Conservation (phyloP, 2,888 invertebrate genomes). For the Encarsia formosa region DNA sequence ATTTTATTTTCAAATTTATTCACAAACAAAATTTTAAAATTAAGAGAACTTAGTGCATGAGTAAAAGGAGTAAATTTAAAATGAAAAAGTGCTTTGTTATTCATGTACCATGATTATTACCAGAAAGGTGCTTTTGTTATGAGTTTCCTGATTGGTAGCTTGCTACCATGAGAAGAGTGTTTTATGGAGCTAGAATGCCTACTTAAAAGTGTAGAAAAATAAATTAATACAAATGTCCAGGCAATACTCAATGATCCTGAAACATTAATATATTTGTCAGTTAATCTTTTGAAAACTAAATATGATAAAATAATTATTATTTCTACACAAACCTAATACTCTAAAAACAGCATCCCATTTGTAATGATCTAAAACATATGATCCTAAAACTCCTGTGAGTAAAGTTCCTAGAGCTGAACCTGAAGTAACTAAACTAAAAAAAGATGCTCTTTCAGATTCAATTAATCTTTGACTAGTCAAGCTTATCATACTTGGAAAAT, state of each 20-base stretch:
- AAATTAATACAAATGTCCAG: constrained; percentile 59
- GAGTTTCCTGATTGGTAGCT: constrained; percentile 59
- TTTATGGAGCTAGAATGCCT: constrained; percentile 35
- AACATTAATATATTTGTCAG: not conserved
- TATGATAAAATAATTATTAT: constrained; percentile 4
- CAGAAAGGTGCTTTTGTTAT: constrained; percentile 61
- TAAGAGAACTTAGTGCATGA: no score
- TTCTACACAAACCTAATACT: constrained; percentile 52
- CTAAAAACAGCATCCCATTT: constrained; percentile 67
- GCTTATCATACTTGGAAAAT: constrained; percentile 68
- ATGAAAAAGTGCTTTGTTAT: constrained; percentile 12
- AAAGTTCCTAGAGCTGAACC: constrained; percentile 63
- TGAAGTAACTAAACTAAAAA: constrained; percentile 63
- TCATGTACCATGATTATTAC: constrained; percentile 49
- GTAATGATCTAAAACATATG: constrained; percentile 61
- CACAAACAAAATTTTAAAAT: no score
- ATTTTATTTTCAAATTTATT: no score
- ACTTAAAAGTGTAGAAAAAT: constrained; percentile 36
- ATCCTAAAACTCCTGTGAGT: constrained; percentile 64
- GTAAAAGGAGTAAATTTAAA: no score
- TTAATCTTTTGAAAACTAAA: not conserved
- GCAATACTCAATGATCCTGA: constrained; percentile 55
- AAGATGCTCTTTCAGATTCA: constrained; percentile 62
- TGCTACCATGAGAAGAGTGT: constrained; percentile 47
- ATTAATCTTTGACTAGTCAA: constrained; percentile 63